phyloP scores from a whole-genome alignment of 1,140 invertebrate species.

The Laupala kohalensis region DNA sequence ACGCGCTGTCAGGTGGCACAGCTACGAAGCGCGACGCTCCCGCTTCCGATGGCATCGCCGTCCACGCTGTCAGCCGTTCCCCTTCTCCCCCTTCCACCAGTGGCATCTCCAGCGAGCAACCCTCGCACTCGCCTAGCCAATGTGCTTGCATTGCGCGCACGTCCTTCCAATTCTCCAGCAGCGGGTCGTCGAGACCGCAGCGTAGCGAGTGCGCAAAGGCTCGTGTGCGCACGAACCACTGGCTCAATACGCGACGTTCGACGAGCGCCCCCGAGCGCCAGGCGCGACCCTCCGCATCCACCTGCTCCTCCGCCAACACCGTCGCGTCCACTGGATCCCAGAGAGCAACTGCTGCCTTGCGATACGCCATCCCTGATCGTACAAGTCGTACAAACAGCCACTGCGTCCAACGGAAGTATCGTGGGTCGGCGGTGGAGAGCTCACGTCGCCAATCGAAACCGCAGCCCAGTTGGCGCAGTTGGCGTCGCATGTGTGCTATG shows the following conservation, averaged over 20 bases:
- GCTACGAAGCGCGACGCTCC: constrained; percentile 41
- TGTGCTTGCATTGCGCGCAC: constrained; percentile 80
- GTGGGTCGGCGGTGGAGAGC: constrained; percentile 59
- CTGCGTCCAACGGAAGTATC: constrained; percentile 91
- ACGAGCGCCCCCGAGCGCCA: constrained; percentile 96
- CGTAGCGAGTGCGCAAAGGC: constrained; percentile 48
- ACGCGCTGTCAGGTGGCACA: constrained; percentile 23
- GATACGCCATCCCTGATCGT: constrained; percentile 70
- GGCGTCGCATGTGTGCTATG: constrained; percentile 79
- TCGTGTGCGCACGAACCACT: constrained; percentile 94
- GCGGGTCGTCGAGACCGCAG: constrained; percentile 57
- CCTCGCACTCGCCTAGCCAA: constrained; percentile 92
- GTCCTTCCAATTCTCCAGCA: constrained; percentile 64
- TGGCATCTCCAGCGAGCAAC: too few relatives aligned
- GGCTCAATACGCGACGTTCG: constrained; percentile 74
- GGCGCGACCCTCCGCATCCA: constrained; percentile 77
- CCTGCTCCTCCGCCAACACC: constrained; percentile 95
- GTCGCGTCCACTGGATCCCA: constrained; percentile 99
- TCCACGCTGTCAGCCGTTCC: too few relatives aligned
- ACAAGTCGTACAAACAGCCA: constrained; percentile 83
- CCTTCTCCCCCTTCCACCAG: too few relatives aligned
- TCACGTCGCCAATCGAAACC: constrained; percentile 92
- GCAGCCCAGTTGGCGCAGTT: constrained; percentile 67
- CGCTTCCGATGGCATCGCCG: constrained; percentile 57
- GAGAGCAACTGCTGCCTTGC: constrained; percentile 8